Percentiles rank a stretch among this genome's conserved stretches.
phyloP scores from a whole-genome alignment of 2,797 vertebrate genomes.

The Coilia nasus region DNA sequence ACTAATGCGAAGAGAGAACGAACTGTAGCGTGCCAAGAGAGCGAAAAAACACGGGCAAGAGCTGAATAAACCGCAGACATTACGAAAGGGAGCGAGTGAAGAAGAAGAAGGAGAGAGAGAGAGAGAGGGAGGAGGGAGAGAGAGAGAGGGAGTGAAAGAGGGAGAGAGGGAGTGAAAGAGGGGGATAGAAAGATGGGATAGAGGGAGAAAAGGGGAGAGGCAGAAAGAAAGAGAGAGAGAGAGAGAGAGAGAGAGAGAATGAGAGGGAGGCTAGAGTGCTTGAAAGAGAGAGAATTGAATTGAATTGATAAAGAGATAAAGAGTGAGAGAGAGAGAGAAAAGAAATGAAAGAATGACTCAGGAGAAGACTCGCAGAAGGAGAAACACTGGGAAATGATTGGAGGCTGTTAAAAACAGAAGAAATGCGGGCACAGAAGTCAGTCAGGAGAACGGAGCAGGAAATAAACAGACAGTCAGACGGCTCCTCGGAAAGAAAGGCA shows the following conservation, averaged over 20 bases:
- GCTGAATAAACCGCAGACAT: slow-evolving; percentile 11
- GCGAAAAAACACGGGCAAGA: not conserved
- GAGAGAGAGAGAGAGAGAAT: slow-evolving; percentile 14
- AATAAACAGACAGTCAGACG: slow-evolving; percentile 25
- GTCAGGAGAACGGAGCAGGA: not conserved
- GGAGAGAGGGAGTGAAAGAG: slow-evolving; percentile 38
- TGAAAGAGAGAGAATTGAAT: slow-evolving; percentile 35
- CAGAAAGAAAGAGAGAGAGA: slow-evolving; percentile 36
- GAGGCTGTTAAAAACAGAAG: not conserved
- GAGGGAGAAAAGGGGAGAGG: slow-evolving; percentile 28
- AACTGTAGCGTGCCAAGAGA: not conserved
- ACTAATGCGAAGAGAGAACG: not conserved
- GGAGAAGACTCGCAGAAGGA: slow-evolving; percentile 15
- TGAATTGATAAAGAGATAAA: too few relatives aligned
- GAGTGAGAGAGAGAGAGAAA: slow-evolving; percentile 38
- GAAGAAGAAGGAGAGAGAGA: slow-evolving; percentile 44
- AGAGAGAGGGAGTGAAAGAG: slow-evolving; percentile 21
- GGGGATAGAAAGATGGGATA: too few relatives aligned
- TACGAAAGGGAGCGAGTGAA: not conserved
- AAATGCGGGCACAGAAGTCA: not conserved
- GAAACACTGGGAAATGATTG: slow-evolving; percentile 2
- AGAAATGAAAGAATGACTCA: slow-evolving; percentile 32
- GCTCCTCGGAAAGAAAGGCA: not conserved
- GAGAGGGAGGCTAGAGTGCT: not conserved
- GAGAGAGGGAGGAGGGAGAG: not conserved